Conservation (phyloP, 2,797 vertebrate genomes). For the Schizopygopsis malacanthus region DNA sequence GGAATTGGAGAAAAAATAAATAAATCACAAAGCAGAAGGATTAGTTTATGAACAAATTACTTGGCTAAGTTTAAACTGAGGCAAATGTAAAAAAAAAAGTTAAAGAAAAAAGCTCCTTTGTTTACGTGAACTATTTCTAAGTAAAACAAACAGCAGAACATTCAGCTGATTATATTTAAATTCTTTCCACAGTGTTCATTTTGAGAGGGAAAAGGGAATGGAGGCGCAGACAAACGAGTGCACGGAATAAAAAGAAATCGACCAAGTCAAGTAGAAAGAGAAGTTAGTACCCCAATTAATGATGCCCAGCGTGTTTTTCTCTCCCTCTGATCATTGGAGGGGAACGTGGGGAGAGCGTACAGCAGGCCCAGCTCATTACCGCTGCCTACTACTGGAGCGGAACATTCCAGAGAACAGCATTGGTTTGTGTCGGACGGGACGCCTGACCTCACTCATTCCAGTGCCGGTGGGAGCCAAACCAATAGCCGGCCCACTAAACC, state of each 20-base stretch:
- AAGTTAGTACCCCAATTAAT: conserved; percentile 63
- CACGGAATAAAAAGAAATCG: conserved; percentile 23
- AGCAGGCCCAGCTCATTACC: conserved; percentile 74
- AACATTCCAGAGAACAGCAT: conserved; percentile 75
- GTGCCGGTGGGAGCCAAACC: conserved; percentile 61
- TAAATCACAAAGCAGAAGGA: neutral
- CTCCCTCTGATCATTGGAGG: conserved; percentile 56
- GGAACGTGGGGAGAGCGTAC: conserved; percentile 57
- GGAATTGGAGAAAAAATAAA: neutral
- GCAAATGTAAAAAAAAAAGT: neutral
- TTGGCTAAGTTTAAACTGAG: neutral
- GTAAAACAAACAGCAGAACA: conserved; percentile 43
- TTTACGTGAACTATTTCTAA: conserved; percentile 38
- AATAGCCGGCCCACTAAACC: conserved; percentile 46
- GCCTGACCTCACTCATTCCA: conserved; percentile 57
- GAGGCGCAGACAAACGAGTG: neutral
- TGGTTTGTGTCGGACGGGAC: conserved; percentile 64
- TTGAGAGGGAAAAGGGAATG: neutral
- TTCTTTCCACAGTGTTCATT: conserved; percentile 6
- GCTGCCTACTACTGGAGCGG: conserved; percentile 74
- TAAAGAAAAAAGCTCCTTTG: neutral
- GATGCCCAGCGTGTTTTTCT: conserved; percentile 54
- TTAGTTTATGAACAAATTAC: neutral
- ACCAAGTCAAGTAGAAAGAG: conserved; percentile 42
- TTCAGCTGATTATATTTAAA: conserved; percentile 17